Conservation (phyloP, 2,113 vertebrate species). For the Poecile atricapillus region DNA sequence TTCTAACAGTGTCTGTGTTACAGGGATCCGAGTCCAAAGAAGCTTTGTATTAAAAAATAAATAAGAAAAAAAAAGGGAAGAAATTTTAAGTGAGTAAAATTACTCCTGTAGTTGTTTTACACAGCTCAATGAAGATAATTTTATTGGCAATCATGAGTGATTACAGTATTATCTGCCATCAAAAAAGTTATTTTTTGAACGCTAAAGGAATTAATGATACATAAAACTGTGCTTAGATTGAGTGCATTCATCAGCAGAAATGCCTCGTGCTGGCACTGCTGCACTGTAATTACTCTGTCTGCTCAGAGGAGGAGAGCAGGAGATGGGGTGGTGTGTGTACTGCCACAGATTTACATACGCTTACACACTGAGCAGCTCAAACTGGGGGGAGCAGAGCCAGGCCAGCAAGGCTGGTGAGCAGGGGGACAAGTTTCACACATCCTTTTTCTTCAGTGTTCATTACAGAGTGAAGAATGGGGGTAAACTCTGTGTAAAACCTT, state of each 20-base stretch:
- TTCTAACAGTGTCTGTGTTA: not conserved
- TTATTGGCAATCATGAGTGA: conserved; percentile 88
- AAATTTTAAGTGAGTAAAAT: conserved; percentile 37
- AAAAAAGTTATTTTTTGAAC: conserved; percentile 84
- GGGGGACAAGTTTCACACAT: not conserved
- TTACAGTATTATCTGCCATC: conserved; percentile 90
- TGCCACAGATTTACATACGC: conserved; percentile 67
- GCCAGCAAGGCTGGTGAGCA: not conserved
- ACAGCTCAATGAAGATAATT: conserved; percentile 90
- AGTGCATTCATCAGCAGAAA: conserved; percentile 83
- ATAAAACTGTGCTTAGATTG: conserved; percentile 78
- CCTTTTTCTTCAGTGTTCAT: not conserved
- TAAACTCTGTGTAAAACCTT: not conserved
- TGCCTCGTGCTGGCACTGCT: conserved; percentile 71
- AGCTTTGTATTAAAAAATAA: conserved; percentile 33
- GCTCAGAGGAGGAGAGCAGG: conserved; percentile 54
- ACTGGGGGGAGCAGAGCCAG: not conserved
- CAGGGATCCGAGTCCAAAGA: not conserved
- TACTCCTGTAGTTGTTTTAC: conserved; percentile 62
- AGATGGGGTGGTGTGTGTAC: conserved; percentile 59
- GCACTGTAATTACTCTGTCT: conserved; percentile 79
- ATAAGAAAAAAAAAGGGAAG: not conserved
- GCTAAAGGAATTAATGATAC: conserved; percentile 87
- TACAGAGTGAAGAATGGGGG: not conserved
- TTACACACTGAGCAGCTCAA: conserved; percentile 45